Evolutionary conservation across 2,113 vertebrate species (phyloP).

Genomic region (Cyanocitta stelleri): DNA sequence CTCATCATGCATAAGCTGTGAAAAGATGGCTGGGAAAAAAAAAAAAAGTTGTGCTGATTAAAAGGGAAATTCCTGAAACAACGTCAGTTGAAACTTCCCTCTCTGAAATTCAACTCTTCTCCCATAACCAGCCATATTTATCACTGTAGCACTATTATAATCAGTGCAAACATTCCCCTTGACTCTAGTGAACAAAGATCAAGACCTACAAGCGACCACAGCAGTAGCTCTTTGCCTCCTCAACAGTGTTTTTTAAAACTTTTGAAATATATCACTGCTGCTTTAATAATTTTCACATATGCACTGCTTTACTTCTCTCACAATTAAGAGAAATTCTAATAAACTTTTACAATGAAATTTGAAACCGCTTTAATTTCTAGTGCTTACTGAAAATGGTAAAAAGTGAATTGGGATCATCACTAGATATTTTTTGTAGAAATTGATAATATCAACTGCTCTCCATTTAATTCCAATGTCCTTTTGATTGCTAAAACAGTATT

Average conservation of each 20-base stretch:
- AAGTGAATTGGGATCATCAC: background rate
- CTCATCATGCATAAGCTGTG: background rate
- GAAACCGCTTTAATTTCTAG: background rate
- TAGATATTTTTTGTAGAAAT: background rate
- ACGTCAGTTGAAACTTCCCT: background rate
- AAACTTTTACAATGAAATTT: background rate
- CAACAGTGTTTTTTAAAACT: background rate
- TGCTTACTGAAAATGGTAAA: background rate
- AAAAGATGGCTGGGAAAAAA: background rate
- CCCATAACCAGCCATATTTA: background rate
- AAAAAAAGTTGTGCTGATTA: background rate
- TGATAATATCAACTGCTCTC: background rate
- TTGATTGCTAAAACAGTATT: background rate
- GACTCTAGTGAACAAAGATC: background rate
- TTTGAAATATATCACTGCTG: background rate
- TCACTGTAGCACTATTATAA: background rate
- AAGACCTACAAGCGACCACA: background rate
- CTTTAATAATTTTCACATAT: background rate
- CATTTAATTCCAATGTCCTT: background rate
- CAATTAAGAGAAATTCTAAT: background rate
- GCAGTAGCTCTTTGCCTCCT: background rate
- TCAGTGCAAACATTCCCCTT: background rate
- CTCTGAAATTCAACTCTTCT: background rate
- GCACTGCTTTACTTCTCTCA: background rate
- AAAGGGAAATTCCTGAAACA: constrained; percentile 18